These are phyloP conservation scores for Apus apus DNA, from an alignment of 2,113 vertebrate genomes.

Conservation along the genomic window DNA sequence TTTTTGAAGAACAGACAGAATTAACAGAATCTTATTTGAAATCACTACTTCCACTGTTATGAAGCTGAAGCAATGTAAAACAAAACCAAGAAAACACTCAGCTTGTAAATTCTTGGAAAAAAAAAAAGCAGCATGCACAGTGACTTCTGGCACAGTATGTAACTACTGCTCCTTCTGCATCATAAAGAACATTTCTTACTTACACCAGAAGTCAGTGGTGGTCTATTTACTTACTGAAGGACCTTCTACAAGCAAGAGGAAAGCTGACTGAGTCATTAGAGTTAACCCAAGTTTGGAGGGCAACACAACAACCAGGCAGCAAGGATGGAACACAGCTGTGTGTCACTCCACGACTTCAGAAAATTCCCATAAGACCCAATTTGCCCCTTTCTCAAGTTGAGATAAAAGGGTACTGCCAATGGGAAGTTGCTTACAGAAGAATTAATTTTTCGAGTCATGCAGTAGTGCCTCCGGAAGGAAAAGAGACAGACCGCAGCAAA, in stretches of 20 bases:
- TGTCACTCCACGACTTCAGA: not conserved
- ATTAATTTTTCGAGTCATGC: not conserved
- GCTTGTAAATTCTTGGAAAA: not conserved
- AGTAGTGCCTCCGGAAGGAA: not conserved
- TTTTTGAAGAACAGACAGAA: not conserved
- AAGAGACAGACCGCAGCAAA: not conserved
- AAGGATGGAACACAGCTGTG: not conserved
- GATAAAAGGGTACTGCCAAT: not conserved
- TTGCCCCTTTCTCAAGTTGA: not conserved
- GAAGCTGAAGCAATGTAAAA: not conserved
- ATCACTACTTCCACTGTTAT: not conserved
- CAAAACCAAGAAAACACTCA: not conserved
- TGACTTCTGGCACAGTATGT: not conserved
- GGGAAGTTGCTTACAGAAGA: not conserved
- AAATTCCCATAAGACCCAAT: not conserved
- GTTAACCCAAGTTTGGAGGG: not conserved
- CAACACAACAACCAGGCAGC: not conserved
- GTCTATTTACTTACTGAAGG: not conserved
- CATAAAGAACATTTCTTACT: not conserved
- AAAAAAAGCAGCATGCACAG: not conserved
- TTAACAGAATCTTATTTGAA: not conserved
- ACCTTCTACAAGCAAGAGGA: not conserved
- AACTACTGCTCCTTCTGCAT: not conserved
- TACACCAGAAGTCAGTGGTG: not conserved
- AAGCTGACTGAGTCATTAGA: not conserved